Conservation (phyloP, 1,140 invertebrate species). For the Drosophila willistoni region DNA sequence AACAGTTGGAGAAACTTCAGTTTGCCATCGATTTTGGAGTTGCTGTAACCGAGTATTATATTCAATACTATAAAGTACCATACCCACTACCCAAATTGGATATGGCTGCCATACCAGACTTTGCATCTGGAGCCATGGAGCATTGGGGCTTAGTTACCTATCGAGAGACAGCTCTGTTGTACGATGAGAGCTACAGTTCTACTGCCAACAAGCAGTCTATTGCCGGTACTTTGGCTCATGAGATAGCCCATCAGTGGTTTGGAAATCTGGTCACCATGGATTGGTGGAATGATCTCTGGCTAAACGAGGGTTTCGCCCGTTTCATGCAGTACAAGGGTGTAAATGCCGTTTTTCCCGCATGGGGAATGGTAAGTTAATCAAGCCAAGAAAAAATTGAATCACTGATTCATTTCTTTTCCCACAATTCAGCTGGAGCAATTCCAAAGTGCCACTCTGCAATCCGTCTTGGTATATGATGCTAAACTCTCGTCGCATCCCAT, state of each 20-base stretch:
- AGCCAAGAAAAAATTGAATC: slow-evolving; percentile 30
- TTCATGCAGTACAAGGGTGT: slow-evolving; percentile 93
- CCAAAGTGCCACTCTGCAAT: slow-evolving; percentile 88
- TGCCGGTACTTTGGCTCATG: slow-evolving; percentile 92
- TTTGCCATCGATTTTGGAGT: slow-evolving; percentile 92
- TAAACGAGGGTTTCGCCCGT: slow-evolving; percentile 96
- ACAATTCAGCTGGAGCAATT: slow-evolving; percentile 88
- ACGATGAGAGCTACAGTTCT: slow-evolving; percentile 88
- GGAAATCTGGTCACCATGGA: slow-evolving; percentile 94
- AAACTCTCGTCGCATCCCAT: slow-evolving; percentile 94
- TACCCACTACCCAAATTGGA: slow-evolving; percentile 96
- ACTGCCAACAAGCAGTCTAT: slow-evolving; percentile 90
- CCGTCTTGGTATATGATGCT: slow-evolving; percentile 90
- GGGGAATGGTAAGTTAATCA: slow-evolving; percentile 89
- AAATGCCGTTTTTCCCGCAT: slow-evolving; percentile 89
- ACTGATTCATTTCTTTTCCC: slow-evolving; percentile 14
- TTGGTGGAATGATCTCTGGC: slow-evolving; percentile 97
- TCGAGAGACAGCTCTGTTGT: slow-evolving; percentile 92
- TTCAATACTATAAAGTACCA: slow-evolving; percentile 92
- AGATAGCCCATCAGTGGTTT: slow-evolving; percentile 97
- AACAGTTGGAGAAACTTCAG: slow-evolving; percentile 89
- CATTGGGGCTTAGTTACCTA: slow-evolving; percentile 95
- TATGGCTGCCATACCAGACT: slow-evolving; percentile 97
- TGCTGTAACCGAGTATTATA: slow-evolving; percentile 93
- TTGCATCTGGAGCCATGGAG: slow-evolving; percentile 97